phyloP scores from a whole-genome alignment of 35 echinoderm and acorn worm genomes.

The Strongylocentrotus purpuratus region DNA sequence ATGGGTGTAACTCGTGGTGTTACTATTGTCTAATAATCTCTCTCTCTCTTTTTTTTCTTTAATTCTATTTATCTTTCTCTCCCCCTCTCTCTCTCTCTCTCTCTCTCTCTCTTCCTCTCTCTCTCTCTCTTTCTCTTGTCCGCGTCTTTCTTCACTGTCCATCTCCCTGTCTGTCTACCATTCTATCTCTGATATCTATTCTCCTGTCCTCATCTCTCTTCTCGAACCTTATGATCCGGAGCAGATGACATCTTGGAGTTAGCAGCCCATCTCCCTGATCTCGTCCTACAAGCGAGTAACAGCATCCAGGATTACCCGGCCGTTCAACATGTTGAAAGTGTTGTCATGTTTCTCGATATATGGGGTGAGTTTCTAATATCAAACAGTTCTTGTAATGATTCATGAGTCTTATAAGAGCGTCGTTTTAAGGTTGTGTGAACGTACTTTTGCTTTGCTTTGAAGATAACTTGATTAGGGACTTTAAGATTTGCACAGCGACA shows the following conservation, averaged over 20 bases:
- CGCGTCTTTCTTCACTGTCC: neutral
- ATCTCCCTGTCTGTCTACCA: neutral
- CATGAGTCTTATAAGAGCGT: no score
- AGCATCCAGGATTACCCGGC: constrained; percentile 69
- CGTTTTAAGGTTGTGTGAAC: no score
- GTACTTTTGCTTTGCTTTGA: no score
- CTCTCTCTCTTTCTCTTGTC: neutral
- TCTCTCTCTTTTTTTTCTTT: neutral
- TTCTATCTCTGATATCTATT: neutral
- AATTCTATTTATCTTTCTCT: neutral
- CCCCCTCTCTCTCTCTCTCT: neutral
- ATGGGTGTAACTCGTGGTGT: no score
- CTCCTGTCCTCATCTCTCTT: neutral
- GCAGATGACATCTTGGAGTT: constrained; percentile 57
- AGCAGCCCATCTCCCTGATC: constrained; percentile 79
- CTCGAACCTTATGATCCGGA: neutral
- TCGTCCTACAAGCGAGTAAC: constrained; percentile 74
- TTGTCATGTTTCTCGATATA: constrained; percentile 95
- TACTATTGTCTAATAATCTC: neutral
- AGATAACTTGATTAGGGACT: no score
- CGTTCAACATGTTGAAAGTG: constrained; percentile 78
- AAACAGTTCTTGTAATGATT: no score
- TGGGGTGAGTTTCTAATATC: constrained; percentile 69
- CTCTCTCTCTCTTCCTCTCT: neutral
- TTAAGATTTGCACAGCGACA: no score